Evolutionary conservation across 1,140 invertebrate genomes (phyloP).

Genomic region (Lordiphosa stackelbergi): DNA sequence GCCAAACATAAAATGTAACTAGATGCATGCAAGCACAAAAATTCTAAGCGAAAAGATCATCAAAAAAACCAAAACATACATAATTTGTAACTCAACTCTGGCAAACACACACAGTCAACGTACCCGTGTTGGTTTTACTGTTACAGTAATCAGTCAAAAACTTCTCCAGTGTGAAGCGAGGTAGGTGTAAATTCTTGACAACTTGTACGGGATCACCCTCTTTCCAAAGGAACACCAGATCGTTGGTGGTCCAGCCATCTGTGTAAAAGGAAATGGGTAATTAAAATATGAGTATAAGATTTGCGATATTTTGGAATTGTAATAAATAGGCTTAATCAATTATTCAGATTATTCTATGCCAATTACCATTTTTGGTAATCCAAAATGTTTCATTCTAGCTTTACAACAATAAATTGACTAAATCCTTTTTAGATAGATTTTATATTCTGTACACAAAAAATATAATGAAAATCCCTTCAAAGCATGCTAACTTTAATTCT

Average conservation of each 20-base stretch:
- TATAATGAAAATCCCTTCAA: no score
- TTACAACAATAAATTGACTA: no score
- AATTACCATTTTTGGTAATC: no score
- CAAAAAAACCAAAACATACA: background rate
- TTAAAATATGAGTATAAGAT: no score
- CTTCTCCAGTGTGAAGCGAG: slow-evolving; percentile 94
- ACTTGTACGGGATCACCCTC: slow-evolving; percentile 95
- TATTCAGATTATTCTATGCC: no score
- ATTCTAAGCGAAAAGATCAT: slow-evolving; percentile 9
- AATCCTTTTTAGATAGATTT: no score
- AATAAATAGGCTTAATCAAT: no score
- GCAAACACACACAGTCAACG: slow-evolving; percentile 50
- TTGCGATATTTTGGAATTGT: no score
- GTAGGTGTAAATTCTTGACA: slow-evolving; percentile 94
- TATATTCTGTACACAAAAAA: no score
- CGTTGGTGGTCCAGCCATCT: slow-evolving; percentile 97
- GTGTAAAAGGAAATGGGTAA: background rate
- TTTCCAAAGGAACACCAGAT: slow-evolving; percentile 96
- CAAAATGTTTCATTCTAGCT: no score
- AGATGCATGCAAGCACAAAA: slow-evolving; percentile 8
- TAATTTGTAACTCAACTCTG: slow-evolving; percentile 14
- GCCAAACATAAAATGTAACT: slow-evolving; percentile 26
- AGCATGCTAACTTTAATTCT: no score
- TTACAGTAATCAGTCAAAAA: slow-evolving; percentile 95
- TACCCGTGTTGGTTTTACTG: slow-evolving; percentile 97